Evolutionary conservation across 2,797 vertebrate species (phyloP).

Genomic region (Gobionotothen gibberifrons): DNA sequence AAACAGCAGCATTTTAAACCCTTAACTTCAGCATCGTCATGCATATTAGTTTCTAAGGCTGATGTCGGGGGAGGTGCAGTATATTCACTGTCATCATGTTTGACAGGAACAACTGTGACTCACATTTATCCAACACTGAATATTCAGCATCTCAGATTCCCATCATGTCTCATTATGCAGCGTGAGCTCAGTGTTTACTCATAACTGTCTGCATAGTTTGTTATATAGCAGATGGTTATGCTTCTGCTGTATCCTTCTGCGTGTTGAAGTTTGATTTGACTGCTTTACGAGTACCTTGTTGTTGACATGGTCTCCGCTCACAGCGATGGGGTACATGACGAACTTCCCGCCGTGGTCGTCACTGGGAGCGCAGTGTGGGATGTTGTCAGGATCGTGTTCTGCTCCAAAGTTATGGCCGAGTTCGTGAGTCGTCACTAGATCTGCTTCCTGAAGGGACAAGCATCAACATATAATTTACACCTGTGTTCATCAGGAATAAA

Average conservation of each 20-base stretch:
- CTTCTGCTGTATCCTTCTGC: not conserved
- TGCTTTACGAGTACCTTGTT: constrained; percentile 89
- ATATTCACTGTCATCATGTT: constrained; percentile 36
- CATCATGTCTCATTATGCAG: constrained; percentile 11
- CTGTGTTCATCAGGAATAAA: not conserved
- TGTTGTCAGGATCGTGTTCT: constrained; percentile 95
- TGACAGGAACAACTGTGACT: constrained; percentile 59
- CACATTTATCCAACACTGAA: constrained; percentile 35
- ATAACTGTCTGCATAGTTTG: not conserved
- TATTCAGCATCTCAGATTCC: constrained; percentile 12
- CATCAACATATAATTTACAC: not conserved
- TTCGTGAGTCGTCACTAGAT: constrained; percentile 97
- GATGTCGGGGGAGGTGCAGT: constrained; percentile 16
- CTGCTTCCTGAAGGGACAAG: constrained; percentile 89
- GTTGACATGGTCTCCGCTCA: constrained; percentile 96
- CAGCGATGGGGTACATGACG: constrained; percentile 98
- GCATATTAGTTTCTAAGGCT: constrained; percentile 15
- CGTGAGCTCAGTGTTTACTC: constrained; percentile 4
- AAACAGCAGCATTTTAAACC: constrained; percentile 1
- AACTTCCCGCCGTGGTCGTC: constrained; percentile 96
- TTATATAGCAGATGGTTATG: not conserved
- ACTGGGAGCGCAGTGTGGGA: constrained; percentile 90
- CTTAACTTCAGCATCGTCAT: constrained; percentile 2
- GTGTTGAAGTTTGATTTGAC: not conserved
- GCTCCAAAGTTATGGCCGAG: constrained; percentile 98